Base-by-base conservation (phyloP, 2,888 invertebrate species). In the Ceratothoa steindachneri region DNA sequence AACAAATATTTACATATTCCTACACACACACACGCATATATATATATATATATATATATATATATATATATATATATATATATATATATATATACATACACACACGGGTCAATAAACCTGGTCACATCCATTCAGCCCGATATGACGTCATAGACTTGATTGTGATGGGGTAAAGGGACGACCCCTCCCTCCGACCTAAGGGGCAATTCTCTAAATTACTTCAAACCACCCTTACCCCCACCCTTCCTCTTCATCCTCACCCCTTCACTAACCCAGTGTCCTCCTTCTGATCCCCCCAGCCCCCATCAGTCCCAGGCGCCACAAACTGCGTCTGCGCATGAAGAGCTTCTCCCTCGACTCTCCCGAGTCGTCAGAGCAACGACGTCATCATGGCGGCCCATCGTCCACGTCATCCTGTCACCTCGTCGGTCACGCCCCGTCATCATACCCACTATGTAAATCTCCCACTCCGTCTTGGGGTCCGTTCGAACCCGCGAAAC, bases 291-390 rank as follows among this genome's bases (percentile, higher is more conserved):
- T n/a, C n/a, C n/a, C n/a, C 3, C 3, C 89, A 95, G 95, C 95
- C 85, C 95, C 95, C 82, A 95, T 96, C 87, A 96, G 95, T 85
- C 96, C 96, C 83, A 90, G 95, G 84, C 91, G 95, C 80, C 95
- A 95, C 88, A 93, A 95, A 88, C 88, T 97, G 87, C 95, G 96
- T 87, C 90, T 96, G 86, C 90, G 96, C 85, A 97, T 97, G 97
- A 97, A 97, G 89, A 95, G 95, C 85, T 89, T 97, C 83, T 97
- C 96, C 80, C 87, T 97, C 89, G 97, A 97, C 86, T 95, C 95
- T 31, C 96, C 96, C 80, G 97, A 97, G 30, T 64, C 64, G 28
- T 74, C 31, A 15, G 27, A 68, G 60, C 30, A 30, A 30, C 52
- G 60, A 22, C 19, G 2, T 3, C 2, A 24, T 7, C 60, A 60